Evolutionary conservation across 2,888 invertebrate genomes (phyloP), one percentile per base, ranked within the genome.

Genomic region (Agonopterix arenella): DNA sequence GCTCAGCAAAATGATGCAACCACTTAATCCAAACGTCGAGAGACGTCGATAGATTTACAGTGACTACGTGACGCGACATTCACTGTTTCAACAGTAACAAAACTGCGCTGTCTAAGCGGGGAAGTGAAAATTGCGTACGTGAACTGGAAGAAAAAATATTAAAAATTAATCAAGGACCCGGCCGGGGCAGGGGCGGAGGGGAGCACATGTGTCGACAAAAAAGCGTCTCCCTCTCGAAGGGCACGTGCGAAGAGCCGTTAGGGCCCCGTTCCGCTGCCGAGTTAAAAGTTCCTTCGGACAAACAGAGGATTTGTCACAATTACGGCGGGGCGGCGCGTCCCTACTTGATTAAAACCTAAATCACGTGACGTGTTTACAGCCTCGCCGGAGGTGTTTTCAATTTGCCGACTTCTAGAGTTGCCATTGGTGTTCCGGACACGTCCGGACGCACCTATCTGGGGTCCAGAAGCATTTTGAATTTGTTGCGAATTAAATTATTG

Each of bases 231-330:
- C 85, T 83, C 73, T 63, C 45, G 58, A 63, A 58, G 67, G 76
- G 84, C 86, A 88, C 88, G 88, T 88, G 86, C 86, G 80, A 75
- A 78, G 80, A 77, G 81, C 73, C 80, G 82, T 84, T 80, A 78
- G 76, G 77, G 81, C 76, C 73, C 76, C 76, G 81, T 75, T 80
- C 73, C 77, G 75, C 65, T 66, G 74, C 72, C 76, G 80, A 86
- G 86, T 88, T 88, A 86, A 89, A 88, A 88, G 84, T 89, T 88
- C 76, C 79, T 80, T 84, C 84, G 86, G 83, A 88, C 89, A 89
- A 89, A 89, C 89, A 89, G 88, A 86, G 89, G 86, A 88, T 89
- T 89, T 89, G 89, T 89, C 89, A 88, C 89, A 89, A 89, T 89
- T 89, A 89, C 88, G 83, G 73, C 78, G 70, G 80, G 80, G 77